phyloP scores from a whole-genome alignment of 1,140 invertebrate species.

The Drosophila pachea region DNA sequence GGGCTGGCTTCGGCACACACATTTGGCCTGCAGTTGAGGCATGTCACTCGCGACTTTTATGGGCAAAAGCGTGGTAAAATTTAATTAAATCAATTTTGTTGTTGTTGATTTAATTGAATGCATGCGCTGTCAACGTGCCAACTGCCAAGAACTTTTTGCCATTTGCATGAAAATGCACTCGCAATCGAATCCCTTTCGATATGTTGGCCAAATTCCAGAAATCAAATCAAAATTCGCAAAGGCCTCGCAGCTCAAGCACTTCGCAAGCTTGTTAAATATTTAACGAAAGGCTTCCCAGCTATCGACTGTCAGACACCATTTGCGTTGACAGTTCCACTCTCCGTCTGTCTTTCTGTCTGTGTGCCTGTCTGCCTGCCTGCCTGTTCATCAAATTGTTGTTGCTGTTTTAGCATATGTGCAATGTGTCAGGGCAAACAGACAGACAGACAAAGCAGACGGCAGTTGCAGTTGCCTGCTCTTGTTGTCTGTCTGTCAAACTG shows the following conservation, averaged over 20 bases:
- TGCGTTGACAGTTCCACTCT: constrained; percentile 44
- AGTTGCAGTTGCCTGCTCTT: constrained; percentile 23
- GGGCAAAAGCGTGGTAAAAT: constrained; percentile 44
- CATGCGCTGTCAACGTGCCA: constrained; percentile 10
- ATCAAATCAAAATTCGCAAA: constrained; percentile 14
- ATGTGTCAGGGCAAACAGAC: constrained; percentile 26
- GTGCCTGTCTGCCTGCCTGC: constrained; percentile 2
- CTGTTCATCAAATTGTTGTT: constrained; percentile 31
- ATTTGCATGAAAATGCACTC: constrained; percentile 39
- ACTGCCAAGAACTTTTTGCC: constrained; percentile 28
- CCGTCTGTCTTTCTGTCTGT: constrained; percentile 24
- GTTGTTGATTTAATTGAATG: constrained; percentile 65
- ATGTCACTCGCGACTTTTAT: constrained; percentile 11
- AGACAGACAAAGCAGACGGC: constrained; percentile 11
- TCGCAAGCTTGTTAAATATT: constrained; percentile 32
- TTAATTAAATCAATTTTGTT: constrained; percentile 71
- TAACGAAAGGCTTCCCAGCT: constrained; percentile 4
- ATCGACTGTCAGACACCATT: constrained; percentile 8
- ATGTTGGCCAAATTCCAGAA: not conserved
- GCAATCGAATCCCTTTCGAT: not conserved
- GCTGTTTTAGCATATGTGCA: constrained; percentile 46
- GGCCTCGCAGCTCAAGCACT: constrained; percentile 13
- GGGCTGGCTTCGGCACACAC: too few relatives aligned
- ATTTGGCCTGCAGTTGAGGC: constrained; percentile 5
- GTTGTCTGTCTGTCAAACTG: constrained; percentile 49